Base-by-base conservation (phyloP, 2,113 vertebrate species). In the Ellobius talpinus region DNA sequence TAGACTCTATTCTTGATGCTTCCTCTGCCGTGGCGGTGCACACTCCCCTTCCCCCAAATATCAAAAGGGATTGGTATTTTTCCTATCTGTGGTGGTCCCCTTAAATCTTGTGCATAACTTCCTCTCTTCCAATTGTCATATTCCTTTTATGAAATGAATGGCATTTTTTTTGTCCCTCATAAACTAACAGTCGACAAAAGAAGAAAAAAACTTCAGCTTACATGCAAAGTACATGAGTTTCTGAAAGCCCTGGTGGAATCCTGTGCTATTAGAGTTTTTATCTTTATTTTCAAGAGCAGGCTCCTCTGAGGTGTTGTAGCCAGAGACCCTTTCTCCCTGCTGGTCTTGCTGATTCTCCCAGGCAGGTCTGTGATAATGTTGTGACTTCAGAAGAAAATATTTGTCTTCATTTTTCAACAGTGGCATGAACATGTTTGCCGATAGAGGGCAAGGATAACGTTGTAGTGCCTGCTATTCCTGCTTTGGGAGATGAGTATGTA, bases 381-480 rank as follows among this genome's bases (percentile, higher is more conserved):
- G 36, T 76, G 73, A 82, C 31, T 61, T 82, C 12, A 78, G 2
- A 3, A 23, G 36, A 6, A n/a, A 61, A 14, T 85, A 45, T 19
- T 58, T 66, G 1, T 17, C 23, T 92, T 77, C 24, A n/a, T 77
- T 72, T 93, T 66, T 61, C 47, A 47, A 42, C 5, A 8, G 21
- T 21, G 33, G 23, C 17, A 68, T n/a, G 58, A 45, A 74, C 45
- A 36, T 42, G 4, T 17, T 77, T 82, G 36, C 31, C 6, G 26
- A 31, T 12, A 10, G 24, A 39, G 33, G 82, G 55, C 13, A 42
- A 47, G 42, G 52, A 39, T 79, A 13, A 50, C 42, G 39, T n/a
- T 42, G 2, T 36, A 23, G 33, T 68, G 55, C 61, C 50, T 8
- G 1, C 21, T 9, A 0, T 24, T 73, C 2, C 5, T 72, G 0